phyloP scores from a whole-genome alignment of 2,888 invertebrate genomes.

The Chaitophorus viminalis region DNA sequence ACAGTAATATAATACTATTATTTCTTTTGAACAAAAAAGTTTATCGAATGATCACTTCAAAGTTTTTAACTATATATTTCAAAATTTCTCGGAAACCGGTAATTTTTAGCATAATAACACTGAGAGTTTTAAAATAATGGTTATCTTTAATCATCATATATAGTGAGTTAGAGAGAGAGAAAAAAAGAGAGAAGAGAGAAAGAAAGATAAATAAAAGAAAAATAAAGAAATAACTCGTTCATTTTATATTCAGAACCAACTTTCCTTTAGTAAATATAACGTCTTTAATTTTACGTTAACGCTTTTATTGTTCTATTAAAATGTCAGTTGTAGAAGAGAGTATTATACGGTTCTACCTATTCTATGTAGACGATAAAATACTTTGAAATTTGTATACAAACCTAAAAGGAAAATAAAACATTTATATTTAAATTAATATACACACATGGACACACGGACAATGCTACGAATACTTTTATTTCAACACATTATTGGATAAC shows the following conservation, averaged over 20 bases:
- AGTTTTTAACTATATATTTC: neutral
- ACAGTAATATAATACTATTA: neutral
- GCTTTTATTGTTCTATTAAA: neutral
- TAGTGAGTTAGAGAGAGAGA: neutral
- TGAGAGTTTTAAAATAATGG: conserved; percentile 2
- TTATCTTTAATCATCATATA: conserved; percentile 4
- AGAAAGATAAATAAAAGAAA: neutral
- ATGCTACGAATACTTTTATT: too few species aligned
- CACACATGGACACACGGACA: too few species aligned
- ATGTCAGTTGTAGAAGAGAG: neutral
- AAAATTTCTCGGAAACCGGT: neutral
- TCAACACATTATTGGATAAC: too few species aligned
- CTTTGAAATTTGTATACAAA: neutral
- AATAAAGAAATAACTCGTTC: neutral
- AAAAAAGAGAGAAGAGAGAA: neutral
- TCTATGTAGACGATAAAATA: neutral
- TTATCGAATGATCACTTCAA: conserved; percentile 27
- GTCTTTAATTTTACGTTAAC: conserved; percentile 1
- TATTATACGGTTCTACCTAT: neutral
- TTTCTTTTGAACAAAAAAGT: conserved; percentile 6
- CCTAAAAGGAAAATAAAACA: neutral
- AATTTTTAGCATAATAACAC: conserved; percentile 21
- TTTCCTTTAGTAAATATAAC: conserved; percentile 4
- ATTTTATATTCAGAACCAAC: conserved; percentile 20
- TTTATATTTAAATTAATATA: neutral